phyloP scores from a whole-genome alignment of 2,888 invertebrate species.

The Meteorus colon region DNA sequence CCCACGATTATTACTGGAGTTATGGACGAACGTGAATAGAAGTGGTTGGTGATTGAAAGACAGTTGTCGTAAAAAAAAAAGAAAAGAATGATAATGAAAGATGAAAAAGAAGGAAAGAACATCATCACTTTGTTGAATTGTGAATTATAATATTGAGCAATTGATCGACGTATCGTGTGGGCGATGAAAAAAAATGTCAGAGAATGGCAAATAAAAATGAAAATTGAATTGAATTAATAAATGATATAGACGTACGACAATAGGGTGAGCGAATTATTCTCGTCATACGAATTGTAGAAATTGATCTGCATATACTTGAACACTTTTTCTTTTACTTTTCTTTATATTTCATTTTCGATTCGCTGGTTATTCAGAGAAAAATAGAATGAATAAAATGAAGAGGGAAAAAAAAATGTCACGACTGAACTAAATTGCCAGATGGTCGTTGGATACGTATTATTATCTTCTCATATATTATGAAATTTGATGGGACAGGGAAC shows the following conservation, averaged over 20 bases:
- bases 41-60: conserved; percentile 25
- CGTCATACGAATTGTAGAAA: not conserved
- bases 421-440: conserved; percentile 4
- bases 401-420: not conserved
- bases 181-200: not conserved
- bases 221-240: conserved; percentile 1
- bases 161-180: conserved; percentile 13
- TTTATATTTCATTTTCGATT: not conserved
- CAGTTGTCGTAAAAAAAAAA: conserved; percentile 8
- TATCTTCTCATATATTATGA: conserved; percentile 7
- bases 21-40: conserved; percentile 27
- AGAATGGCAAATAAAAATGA: not conserved
- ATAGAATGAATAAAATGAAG: not conserved
- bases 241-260: not conserved
- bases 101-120: not conserved
- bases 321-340: not conserved
- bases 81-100: not conserved
- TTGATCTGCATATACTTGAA: not conserved
- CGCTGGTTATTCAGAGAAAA: too few relatives aligned
- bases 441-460: not conserved
- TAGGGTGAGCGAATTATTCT: not conserved
- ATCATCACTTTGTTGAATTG: not conserved
- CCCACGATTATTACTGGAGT: conserved; percentile 46
- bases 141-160: not conserved
- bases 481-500: conserved; percentile 1